These are phyloP conservation scores for Chaetodon auriga DNA, from an alignment of 2,113 vertebrate genomes.

Conservation along the genomic window DNA sequence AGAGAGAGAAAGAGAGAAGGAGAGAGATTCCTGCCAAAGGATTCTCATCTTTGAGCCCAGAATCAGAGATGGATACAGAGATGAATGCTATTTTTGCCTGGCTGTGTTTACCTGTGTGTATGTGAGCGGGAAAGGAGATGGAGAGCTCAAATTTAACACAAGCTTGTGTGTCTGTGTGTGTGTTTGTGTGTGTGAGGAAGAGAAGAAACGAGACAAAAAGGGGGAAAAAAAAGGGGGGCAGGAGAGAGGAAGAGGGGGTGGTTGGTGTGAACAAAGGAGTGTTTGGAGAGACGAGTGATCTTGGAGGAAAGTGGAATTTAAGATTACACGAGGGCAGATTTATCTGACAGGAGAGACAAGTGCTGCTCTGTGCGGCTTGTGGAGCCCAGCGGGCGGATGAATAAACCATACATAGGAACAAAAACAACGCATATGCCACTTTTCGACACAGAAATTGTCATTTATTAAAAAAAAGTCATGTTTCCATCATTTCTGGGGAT, in stretches of 20 bases:
- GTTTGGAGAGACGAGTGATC: not conserved
- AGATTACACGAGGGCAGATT: constrained; percentile 36
- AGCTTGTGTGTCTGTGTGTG: constrained; percentile 10
- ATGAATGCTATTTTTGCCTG: constrained; percentile 62
- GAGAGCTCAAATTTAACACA: constrained; percentile 54
- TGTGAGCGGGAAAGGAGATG: constrained; percentile 11
- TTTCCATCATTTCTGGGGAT: no score
- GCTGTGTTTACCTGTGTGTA: constrained; percentile 37
- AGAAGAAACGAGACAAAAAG: constrained; percentile 16
- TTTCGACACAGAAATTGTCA: not conserved
- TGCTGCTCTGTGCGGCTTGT: constrained; percentile 5
- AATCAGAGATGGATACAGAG: constrained; percentile 54
- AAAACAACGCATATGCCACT: constrained; percentile 14
- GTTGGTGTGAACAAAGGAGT: constrained; percentile 33
- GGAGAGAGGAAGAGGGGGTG: not conserved
- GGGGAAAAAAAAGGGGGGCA: no score
- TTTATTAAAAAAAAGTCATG: not conserved
- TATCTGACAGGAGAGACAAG: constrained; percentile 40
- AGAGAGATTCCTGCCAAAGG: constrained; percentile 49
- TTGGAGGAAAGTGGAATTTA: constrained; percentile 10
- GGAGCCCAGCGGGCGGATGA: constrained; percentile 5
- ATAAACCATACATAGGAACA: constrained; percentile 5
- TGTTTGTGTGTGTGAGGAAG: constrained; percentile 1
- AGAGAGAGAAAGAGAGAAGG: not conserved
- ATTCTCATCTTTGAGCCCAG: constrained; percentile 63